phyloP scores from a whole-genome alignment of 2,113 vertebrate genomes.

The Sminthopsis crassicaudata region DNA sequence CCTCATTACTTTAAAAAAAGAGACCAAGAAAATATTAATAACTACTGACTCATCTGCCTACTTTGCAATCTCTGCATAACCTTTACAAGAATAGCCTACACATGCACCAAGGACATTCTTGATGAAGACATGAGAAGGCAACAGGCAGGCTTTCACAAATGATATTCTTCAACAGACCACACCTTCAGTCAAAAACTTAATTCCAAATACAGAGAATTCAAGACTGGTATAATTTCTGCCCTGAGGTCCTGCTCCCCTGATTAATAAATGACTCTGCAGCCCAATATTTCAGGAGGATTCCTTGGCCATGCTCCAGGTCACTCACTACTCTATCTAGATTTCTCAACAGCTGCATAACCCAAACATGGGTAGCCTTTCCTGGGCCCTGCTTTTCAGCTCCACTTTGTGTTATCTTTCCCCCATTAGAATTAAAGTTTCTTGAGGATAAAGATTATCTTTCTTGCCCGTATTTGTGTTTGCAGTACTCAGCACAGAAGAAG shows the following conservation, averaged over 20 bases:
- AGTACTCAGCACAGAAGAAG: not conserved
- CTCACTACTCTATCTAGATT: not conserved
- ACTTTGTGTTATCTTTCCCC: not conserved
- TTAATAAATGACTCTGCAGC: not conserved
- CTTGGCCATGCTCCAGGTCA: not conserved
- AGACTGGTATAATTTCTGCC: not conserved
- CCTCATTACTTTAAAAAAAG: not conserved
- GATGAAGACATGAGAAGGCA: not conserved
- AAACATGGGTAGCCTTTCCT: not conserved
- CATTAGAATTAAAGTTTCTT: not conserved
- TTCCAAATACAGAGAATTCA: not conserved
- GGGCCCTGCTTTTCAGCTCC: not conserved
- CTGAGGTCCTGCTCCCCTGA: not conserved
- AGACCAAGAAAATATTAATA: not conserved
- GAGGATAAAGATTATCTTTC: not conserved
- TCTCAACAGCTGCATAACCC: not conserved
- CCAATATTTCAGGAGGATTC: not conserved
- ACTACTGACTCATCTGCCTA: not conserved
- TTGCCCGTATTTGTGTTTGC: not conserved
- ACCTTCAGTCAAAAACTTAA: not conserved
- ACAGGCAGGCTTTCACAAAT: not conserved
- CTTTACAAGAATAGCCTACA: not conserved
- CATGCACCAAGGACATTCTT: not conserved
- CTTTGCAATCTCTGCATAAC: not conserved
- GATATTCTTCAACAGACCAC: not conserved